Evolutionary conservation across 1,140 invertebrate genomes (phyloP).

Genomic region (Trichomalopsis sarcophagae): DNA sequence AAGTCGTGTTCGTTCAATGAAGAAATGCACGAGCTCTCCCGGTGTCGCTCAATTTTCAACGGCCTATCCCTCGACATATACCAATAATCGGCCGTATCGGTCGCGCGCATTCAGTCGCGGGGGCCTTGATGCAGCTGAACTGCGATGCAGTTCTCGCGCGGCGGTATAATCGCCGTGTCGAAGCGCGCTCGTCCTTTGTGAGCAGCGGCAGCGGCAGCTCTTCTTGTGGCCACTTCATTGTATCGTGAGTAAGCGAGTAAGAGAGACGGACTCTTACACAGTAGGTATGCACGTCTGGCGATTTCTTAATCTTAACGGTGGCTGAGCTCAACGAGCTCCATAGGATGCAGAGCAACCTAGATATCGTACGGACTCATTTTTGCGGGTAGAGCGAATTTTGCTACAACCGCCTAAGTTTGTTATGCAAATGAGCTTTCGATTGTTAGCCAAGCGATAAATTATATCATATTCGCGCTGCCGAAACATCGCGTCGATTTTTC

Average conservation of each 20-base stretch:
- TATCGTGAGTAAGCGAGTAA: no score
- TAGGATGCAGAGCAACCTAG: slow-evolving; percentile 14
- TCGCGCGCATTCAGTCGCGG: not conserved
- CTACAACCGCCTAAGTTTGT: no score
- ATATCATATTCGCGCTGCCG: not conserved
- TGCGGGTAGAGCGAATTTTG: not conserved
- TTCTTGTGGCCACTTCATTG: no score
- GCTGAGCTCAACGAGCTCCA: not conserved
- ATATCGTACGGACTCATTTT: not conserved
- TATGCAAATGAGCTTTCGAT: not conserved
- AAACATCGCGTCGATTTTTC: no score
- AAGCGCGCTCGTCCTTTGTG: not conserved
- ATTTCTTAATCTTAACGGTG: slow-evolving; percentile 47
- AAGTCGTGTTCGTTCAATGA: slow-evolving; percentile 32
- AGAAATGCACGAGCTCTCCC: slow-evolving; percentile 17
- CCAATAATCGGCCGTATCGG: slow-evolving; percentile 13
- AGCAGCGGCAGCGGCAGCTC: not conserved
- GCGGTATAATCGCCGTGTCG: not conserved
- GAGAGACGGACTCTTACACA: no score
- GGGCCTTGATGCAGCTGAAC: not conserved
- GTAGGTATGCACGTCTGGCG: slow-evolving; percentile 27
- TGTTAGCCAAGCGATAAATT: not conserved
- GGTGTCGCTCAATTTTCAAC: slow-evolving; percentile 27
- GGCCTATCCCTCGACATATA: not conserved
- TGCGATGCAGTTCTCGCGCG: not conserved